Conservation (phyloP, 2,113 vertebrate genomes). For the Oreochromis tanganicae region DNA sequence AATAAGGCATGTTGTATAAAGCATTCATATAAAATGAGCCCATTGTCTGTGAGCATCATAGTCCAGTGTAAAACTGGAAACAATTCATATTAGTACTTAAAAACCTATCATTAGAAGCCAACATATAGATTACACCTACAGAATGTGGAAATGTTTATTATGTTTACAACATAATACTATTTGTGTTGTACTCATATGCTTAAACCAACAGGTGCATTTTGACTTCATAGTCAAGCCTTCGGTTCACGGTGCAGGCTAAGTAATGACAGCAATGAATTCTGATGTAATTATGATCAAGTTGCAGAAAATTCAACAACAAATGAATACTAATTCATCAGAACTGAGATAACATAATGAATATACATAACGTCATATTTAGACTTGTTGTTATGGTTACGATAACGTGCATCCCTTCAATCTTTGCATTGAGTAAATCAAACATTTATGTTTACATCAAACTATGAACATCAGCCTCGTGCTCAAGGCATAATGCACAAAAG, state of each 20-base stretch:
- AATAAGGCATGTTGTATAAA: not conserved
- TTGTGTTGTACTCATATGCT: not conserved
- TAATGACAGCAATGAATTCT: not conserved
- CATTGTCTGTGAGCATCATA: not conserved
- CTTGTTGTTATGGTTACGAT: not conserved
- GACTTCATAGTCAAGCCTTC: not conserved
- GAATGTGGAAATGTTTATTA: not conserved
- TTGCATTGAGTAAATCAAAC: not conserved
- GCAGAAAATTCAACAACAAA: not conserved
- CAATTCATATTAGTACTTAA: not conserved
- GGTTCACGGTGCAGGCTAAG: not conserved
- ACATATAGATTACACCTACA: not conserved
- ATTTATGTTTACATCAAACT: not conserved
- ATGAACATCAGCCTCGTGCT: not conserved
- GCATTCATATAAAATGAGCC: no score
- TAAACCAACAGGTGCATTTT: not conserved
- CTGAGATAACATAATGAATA: not conserved
- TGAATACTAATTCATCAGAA: not conserved
- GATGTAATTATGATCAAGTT: not conserved
- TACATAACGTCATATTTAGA: not conserved
- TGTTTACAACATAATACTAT: not conserved
- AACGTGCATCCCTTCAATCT: not conserved
- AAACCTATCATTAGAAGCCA: accelerated
- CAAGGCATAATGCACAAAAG: not conserved
- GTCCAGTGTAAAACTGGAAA: not conserved